A percentile compares a stretch with the other conserved stretches of the same genome.
Conservation (phyloP, 2,888 invertebrate genomes). For the Diaperis boleti region DNA sequence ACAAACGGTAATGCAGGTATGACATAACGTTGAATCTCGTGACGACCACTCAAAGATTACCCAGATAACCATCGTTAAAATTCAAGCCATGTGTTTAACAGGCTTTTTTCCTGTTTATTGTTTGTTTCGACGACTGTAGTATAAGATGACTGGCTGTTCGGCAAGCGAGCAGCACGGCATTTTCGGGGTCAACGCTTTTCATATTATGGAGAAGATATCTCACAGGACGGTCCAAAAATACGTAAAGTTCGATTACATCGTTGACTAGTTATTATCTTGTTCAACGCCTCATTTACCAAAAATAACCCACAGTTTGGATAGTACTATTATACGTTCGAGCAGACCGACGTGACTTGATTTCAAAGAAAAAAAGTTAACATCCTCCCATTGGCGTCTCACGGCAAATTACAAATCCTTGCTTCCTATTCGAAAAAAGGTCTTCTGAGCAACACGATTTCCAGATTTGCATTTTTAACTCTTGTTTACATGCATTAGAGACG, state of each 20-base stretch:
- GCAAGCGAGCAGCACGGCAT: constrained; percentile 22
- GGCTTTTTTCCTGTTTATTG: constrained; percentile 36
- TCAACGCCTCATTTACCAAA: constrained; percentile 42
- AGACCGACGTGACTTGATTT: constrained; percentile 37
- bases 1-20: constrained; percentile 11
- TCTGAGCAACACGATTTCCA: not conserved
- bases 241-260: constrained; percentile 24
- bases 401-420: constrained; percentile 9
- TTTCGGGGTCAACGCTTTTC: constrained; percentile 31
- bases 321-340: constrained; percentile 37
- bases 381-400: constrained; percentile 22
- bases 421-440: not conserved
- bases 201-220: constrained; percentile 23
- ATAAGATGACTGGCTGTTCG: constrained; percentile 24
- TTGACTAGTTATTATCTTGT: constrained; percentile 37
- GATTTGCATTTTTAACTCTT: too few relatives aligned
- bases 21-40: constrained; percentile 29
- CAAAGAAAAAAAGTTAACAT: constrained; percentile 2
- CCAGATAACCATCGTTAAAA: constrained; percentile 34
- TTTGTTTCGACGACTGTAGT: constrained; percentile 23
- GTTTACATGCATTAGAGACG: too few relatives aligned
- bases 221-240: constrained; percentile 16
- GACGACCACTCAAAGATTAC: constrained; percentile 31
- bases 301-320: constrained; percentile 38
- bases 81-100: constrained; percentile 35